Evolutionary conservation across 1,140 invertebrate genomes (phyloP), one percentile per base, ranked within the genome.

Genomic region (Bactericera cockerelli): DNA sequence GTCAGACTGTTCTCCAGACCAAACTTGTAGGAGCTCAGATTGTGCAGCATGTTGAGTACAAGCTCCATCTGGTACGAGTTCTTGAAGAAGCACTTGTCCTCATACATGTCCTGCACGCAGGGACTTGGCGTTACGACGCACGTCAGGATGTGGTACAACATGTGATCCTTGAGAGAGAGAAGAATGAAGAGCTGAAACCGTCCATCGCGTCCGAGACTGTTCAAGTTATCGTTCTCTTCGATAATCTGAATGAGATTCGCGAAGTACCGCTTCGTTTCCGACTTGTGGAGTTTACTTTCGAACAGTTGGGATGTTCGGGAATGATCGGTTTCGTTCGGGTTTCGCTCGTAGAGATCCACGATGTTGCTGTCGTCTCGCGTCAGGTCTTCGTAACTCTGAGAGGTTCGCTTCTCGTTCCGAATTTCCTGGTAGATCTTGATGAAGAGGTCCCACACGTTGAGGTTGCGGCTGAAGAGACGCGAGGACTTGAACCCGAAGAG

Each of bases 381-480:
- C 21, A 56, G 21, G 26, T 39, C 8, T n/a, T 42, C 38, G n/a
- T 55, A 62, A 53, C 39, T 28, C 14, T 39, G 26, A 26, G n/a
- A 25, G 14, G 21, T 55, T 49, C 16, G 25, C 24, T 55, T 59
- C 11, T 22, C 28, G 22, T 10, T 3, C 49, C 54, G 25, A 14
- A 61, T 58, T 14, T 31, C 16, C 49, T 58, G 38, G 57, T 55
- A 56, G 31, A 55, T 74, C 76, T 78, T 74, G 95, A 93, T 83
- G 68, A 99, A 84, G 75, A 91, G 98, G 73, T 98, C 95, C 96
- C 96, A 99, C 31, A 98, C 84, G 68, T 94, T 97, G 57, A 96
- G 81, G 74, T 97, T 95, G 63, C 87, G 83, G 21, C 89, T 84
- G 72, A 98, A 98, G 62, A 98, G 79, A 53, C 93, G 77, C 24